Conservation (phyloP, 2,888 invertebrate species). For the Nomada goodeniana region DNA sequence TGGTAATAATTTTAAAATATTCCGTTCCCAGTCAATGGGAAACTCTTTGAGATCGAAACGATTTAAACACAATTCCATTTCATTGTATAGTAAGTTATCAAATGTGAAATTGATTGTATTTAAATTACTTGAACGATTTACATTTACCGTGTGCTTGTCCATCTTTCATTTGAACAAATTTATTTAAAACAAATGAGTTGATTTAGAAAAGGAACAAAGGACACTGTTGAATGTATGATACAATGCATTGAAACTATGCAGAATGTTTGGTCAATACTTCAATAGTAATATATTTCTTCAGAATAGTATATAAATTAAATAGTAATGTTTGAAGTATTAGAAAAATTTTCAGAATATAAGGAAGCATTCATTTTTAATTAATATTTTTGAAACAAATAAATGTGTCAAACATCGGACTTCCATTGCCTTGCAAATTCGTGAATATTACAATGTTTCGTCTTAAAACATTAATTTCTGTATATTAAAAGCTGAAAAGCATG, state of each 20-base stretch:
- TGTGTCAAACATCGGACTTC: no score
- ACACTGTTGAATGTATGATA: not conserved
- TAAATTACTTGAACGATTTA: not conserved
- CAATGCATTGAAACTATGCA: not conserved
- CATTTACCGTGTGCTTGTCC: slow-evolving; percentile 8
- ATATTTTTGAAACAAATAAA: not conserved
- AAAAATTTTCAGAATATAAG: not conserved
- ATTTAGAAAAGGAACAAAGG: not conserved
- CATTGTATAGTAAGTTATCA: slow-evolving; percentile 1
- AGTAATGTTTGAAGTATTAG: not conserved
- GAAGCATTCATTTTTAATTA: not conserved
- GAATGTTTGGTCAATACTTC: slow-evolving; percentile 53
- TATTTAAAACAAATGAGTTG: not conserved
- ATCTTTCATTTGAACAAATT: slow-evolving; percentile 3
- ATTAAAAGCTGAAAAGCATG: not conserved
- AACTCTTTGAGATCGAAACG: slow-evolving; percentile 67
- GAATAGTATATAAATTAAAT: not conserved
- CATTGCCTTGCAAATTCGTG: no score
- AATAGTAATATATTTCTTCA: not conserved
- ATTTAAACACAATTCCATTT: slow-evolving; percentile 41
- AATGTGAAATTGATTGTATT: not conserved
- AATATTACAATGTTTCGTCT: no score
- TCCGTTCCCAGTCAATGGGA: slow-evolving; percentile 76
- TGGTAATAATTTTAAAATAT: slow-evolving; percentile 75
- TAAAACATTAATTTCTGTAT: no score